Conservation (phyloP, 2,888 invertebrate genomes). For the Cosmia pyralina region DNA sequence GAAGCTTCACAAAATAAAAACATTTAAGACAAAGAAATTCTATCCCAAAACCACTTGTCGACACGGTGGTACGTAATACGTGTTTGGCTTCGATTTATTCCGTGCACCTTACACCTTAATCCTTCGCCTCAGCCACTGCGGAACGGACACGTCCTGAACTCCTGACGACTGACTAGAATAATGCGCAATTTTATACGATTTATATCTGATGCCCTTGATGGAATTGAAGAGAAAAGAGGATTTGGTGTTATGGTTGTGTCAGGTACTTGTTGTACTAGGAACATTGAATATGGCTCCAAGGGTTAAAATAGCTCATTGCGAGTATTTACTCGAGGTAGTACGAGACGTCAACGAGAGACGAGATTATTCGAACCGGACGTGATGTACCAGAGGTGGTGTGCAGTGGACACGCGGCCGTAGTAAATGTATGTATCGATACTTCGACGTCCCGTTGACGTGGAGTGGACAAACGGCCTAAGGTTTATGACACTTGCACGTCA, state of each 20-base stretch:
- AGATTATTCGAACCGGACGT: too few species aligned
- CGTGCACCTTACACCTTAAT: conserved; percentile 62
- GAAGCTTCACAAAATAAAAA: background rate
- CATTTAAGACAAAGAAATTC: conserved; percentile 18
- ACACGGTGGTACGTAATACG: conserved; percentile 54
- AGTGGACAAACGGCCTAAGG: too few species aligned
- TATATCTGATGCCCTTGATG: conserved; percentile 30
- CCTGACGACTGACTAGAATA: conserved; percentile 56
- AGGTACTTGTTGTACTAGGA: background rate
- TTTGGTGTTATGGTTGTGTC: background rate
- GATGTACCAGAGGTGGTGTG: too few species aligned
- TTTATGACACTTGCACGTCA: background rate
- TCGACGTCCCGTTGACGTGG: too few species aligned
- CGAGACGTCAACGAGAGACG: too few species aligned
- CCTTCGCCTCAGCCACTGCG: conserved; percentile 50
- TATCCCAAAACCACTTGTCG: conserved; percentile 31
- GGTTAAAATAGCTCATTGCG: too few species aligned
- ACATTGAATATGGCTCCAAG: background rate
- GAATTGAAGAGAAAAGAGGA: conserved; percentile 24
- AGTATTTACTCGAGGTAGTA: too few species aligned
- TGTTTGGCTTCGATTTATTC: conserved; percentile 66
- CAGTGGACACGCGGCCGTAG: too few species aligned
- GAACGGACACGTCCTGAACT: conserved; percentile 51
- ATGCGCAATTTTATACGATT: conserved; percentile 62
- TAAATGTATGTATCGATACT: too few species aligned